These are phyloP conservation scores for Mixornis gularis DNA, from an alignment of 2,113 vertebrate species.

Conservation along the genomic window DNA sequence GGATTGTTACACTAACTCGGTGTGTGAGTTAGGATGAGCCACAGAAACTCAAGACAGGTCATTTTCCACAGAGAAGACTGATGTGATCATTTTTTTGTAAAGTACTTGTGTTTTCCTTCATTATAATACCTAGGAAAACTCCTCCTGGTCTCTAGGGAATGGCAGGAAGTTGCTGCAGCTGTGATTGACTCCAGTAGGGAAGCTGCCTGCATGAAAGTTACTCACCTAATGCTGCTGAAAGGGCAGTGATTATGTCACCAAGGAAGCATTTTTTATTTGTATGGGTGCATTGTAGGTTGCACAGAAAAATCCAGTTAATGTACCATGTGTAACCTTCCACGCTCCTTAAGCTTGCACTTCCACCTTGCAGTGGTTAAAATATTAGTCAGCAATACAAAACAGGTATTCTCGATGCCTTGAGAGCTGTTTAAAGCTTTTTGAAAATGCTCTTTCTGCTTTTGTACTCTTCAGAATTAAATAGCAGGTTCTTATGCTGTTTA, in stretches of 20 bases:
- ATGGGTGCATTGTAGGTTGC: background rate
- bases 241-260: background rate
- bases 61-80: background rate
- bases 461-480: background rate
- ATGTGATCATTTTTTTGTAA: background rate
- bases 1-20: background rate
- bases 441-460: background rate
- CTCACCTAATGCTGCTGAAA: background rate
- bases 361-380: constrained; percentile 27
- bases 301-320: constrained; percentile 37
- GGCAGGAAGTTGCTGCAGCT: background rate
- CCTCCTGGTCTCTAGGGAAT: background rate
- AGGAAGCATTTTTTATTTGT: constrained; percentile 36
- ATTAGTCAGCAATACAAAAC: background rate
- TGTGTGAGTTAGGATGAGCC: background rate
- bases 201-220: background rate
- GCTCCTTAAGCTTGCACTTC: constrained; percentile 20
- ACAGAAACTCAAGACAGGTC: background rate
- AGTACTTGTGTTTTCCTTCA: background rate
- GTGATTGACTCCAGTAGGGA: background rate
- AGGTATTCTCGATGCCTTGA: background rate
- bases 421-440: background rate
- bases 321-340: background rate
- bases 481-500: background rate
- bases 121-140: background rate